Evolutionary conservation across 2,888 invertebrate genomes (phyloP).

Genomic region (Idaea biselata): DNA sequence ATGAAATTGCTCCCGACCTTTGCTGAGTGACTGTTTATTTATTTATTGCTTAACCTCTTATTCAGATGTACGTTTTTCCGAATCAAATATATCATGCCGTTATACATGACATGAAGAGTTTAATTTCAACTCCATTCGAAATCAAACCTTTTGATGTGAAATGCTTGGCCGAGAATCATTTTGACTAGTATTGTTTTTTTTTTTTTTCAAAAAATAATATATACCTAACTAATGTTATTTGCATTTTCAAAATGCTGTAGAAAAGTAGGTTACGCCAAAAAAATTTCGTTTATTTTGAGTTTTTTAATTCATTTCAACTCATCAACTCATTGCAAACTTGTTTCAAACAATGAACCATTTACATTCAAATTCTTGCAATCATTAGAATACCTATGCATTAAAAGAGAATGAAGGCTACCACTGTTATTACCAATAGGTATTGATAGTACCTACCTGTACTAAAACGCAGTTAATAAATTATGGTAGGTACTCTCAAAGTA

Average conservation of each 20-base stretch:
- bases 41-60: conserved; percentile 10
- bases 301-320: background rate
- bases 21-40: conserved; percentile 2
- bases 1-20: background rate
- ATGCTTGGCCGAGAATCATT: background rate
- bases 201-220: too few relatives aligned
- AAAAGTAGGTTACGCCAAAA: too few relatives aligned
- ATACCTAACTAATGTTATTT: too few relatives aligned
- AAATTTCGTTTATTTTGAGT: background rate
- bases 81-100: conserved; percentile 57
- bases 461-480: background rate
- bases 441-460: too few relatives aligned
- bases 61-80: conserved; percentile 14
- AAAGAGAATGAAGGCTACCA: background rate
- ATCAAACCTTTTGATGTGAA: conserved; percentile 34
- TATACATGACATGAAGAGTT: conserved; percentile 45
- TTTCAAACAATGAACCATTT: background rate
- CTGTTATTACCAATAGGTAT: too few relatives aligned
- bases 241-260: too few relatives aligned
- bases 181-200: too few relatives aligned
- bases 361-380: background rate
- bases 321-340: background rate
- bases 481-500: background rate
- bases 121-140: conserved; percentile 55
- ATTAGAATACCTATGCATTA: background rate